phyloP scores from a whole-genome alignment of 2,888 invertebrate genomes.

The Hypsopygia costalis region DNA sequence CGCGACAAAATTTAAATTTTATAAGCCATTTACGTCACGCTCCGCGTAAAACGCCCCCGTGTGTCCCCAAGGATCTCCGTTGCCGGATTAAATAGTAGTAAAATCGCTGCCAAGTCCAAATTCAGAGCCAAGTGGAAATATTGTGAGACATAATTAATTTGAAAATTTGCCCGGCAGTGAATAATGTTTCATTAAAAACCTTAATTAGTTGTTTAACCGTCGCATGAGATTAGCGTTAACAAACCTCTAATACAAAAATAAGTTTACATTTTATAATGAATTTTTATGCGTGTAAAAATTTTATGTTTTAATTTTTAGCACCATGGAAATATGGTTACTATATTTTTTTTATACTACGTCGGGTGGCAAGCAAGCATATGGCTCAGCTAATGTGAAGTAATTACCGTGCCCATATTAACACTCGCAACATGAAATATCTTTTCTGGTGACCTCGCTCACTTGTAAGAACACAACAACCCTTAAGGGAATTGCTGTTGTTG shows the following conservation, averaged over 20 bases:
- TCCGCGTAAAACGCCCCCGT: slow-evolving; percentile 14
- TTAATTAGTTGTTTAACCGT: slow-evolving; percentile 20
- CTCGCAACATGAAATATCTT: too few species aligned
- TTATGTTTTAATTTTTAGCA: too few species aligned
- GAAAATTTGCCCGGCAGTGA: slow-evolving; percentile 28
- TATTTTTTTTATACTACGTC: too few species aligned
- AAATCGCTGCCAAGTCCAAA: slow-evolving; percentile 54
- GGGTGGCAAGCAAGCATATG: too few species aligned
- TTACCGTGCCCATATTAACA: too few species aligned
- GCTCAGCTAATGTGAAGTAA: too few species aligned
- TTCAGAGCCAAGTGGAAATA: slow-evolving; percentile 41
- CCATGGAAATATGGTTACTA: too few species aligned
- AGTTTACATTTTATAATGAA: too few species aligned
- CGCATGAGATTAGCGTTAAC: slow-evolving; percentile 4
- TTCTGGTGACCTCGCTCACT: too few species aligned
- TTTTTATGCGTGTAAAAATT: too few species aligned
- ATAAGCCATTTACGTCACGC: background rate
- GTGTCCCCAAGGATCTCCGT: slow-evolving; percentile 16
- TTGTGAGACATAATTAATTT: slow-evolving; percentile 44
- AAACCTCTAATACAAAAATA: slow-evolving; percentile 1
- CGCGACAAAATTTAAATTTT: background rate
- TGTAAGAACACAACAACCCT: too few species aligned
- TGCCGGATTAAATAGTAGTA: slow-evolving; percentile 52
- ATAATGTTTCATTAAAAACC: slow-evolving; percentile 27
- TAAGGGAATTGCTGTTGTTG: too few species aligned